phyloP scores from a whole-genome alignment of 2,888 invertebrate genomes.

The Amphipyra berbera region DNA sequence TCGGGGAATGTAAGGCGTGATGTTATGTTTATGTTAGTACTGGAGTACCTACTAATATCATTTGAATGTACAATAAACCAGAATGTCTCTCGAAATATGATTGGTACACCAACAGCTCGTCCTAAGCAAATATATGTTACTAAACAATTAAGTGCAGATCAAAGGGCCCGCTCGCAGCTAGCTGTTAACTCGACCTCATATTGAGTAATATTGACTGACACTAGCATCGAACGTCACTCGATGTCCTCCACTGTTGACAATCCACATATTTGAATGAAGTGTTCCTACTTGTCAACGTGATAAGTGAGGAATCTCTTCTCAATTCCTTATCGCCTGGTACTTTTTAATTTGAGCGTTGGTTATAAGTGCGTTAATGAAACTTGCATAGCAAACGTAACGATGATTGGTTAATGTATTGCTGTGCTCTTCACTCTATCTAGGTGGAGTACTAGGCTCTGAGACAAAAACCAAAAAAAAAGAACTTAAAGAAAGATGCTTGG shows the following conservation, averaged over 20 bases:
- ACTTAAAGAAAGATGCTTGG: no score
- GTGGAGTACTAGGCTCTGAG: no score
- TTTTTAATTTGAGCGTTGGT: conserved; percentile 11
- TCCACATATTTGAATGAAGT: conserved; percentile 44
- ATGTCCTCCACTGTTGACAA: conserved; percentile 47
- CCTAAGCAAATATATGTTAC: conserved; percentile 29
- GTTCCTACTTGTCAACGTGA: conserved; percentile 24
- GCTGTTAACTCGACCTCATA: conserved; percentile 41
- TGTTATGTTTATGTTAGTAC: no score
- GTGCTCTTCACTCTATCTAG: no score
- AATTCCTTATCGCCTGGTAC: conserved; percentile 37
- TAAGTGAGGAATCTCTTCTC: conserved; percentile 36
- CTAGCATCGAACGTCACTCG: conserved; percentile 41
- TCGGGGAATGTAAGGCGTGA: no score
- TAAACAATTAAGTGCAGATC: conserved; percentile 49
- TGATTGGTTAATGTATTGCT: no score
- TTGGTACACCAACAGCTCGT: not conserved
- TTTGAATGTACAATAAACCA: no score
- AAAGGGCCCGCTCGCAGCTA: conserved; percentile 51
- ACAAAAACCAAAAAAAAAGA: no score
- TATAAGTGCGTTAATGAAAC: not conserved
- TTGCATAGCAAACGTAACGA: no score
- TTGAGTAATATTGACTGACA: conserved; percentile 55
- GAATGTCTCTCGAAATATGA: no score
- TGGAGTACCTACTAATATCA: no score